A percentile compares a stretch with the other conserved stretches of the same genome.
Conservation (phyloP, 1,140 invertebrate genomes). For the Tetragnatha versicolor region DNA sequence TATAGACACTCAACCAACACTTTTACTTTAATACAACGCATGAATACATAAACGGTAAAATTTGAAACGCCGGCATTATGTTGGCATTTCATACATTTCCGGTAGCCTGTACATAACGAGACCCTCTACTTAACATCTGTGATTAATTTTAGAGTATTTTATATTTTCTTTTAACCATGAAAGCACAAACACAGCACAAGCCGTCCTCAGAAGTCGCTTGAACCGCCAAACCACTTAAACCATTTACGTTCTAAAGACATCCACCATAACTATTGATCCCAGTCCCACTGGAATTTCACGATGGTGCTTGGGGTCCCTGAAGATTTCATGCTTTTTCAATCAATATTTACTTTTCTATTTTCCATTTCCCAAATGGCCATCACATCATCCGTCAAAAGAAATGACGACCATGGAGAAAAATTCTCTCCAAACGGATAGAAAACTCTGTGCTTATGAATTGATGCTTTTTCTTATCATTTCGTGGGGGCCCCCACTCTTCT, state of each 20-base stretch:
- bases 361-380: conserved; percentile 45
- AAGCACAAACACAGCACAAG: too few species aligned
- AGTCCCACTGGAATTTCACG: conserved; percentile 46
- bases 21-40: too few species aligned
- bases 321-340: conserved; percentile 48
- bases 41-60: too few species aligned
- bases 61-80: too few species aligned
- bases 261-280: conserved; percentile 6
- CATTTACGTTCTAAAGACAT: neutral
- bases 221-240: too few species aligned
- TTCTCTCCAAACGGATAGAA: conserved; percentile 11
- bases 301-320: conserved; percentile 30
- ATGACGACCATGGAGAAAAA: conserved; percentile 23
- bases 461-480: conserved; percentile 16
- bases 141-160: too few species aligned
- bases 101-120: too few species aligned
- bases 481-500: neutral
- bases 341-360: conserved; percentile 54
- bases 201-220: too few species aligned
- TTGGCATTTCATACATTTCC: too few species aligned
- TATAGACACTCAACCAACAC: too few species aligned
- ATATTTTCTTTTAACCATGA: too few species aligned
- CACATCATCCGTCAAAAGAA: conserved; percentile 43
- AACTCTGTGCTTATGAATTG: neutral
- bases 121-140: too few species aligned